These are phyloP conservation scores for Miichthys miiuy DNA, from an alignment of 2,797 vertebrate genomes.

Conservation along the genomic window DNA sequence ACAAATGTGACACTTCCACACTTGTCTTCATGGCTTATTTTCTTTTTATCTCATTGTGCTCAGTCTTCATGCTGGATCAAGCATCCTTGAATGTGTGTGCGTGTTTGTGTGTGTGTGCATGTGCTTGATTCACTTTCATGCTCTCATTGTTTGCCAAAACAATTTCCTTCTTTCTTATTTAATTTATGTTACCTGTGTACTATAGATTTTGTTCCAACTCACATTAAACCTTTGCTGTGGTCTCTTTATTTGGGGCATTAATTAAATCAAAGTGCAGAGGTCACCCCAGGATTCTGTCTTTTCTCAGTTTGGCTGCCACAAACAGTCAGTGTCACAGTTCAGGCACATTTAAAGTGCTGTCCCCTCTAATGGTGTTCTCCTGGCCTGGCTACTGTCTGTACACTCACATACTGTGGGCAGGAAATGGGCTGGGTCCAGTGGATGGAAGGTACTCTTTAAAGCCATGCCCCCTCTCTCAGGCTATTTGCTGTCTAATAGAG, in stretches of 20 bases:
- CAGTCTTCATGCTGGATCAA: slow-evolving; percentile 62
- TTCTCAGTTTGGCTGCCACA: slow-evolving; percentile 45
- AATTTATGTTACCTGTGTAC: slow-evolving; percentile 40
- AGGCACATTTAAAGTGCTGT: slow-evolving; percentile 69
- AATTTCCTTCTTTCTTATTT: slow-evolving; percentile 39
- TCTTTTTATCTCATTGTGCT: slow-evolving; percentile 61
- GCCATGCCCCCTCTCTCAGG: slow-evolving; percentile 86
- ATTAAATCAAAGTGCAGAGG: slow-evolving; percentile 47
- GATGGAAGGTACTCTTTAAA: slow-evolving; percentile 82
- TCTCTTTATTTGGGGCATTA: slow-evolving; percentile 48
- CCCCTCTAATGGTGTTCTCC: slow-evolving; percentile 73
- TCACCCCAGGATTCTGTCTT: slow-evolving; percentile 46
- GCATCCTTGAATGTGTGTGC: slow-evolving; percentile 23
- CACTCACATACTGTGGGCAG: slow-evolving; percentile 56
- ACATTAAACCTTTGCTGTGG: slow-evolving; percentile 24
- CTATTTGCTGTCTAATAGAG: slow-evolving; percentile 88
- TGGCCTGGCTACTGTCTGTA: slow-evolving; percentile 54
- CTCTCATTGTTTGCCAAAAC: slow-evolving; percentile 53
- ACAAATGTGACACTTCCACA: slow-evolving; percentile 63
- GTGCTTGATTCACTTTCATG: slow-evolving; percentile 44
- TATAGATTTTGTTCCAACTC: slow-evolving; percentile 48
- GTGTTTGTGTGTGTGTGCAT: slow-evolving; percentile 7
- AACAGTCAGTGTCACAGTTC: slow-evolving; percentile 57
- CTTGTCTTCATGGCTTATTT: slow-evolving; percentile 60
- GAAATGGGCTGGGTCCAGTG: slow-evolving; percentile 70